These are phyloP conservation scores for Sinhomidia bicolor DNA, from an alignment of 2,888 invertebrate genomes.

Conservation along the genomic window DNA sequence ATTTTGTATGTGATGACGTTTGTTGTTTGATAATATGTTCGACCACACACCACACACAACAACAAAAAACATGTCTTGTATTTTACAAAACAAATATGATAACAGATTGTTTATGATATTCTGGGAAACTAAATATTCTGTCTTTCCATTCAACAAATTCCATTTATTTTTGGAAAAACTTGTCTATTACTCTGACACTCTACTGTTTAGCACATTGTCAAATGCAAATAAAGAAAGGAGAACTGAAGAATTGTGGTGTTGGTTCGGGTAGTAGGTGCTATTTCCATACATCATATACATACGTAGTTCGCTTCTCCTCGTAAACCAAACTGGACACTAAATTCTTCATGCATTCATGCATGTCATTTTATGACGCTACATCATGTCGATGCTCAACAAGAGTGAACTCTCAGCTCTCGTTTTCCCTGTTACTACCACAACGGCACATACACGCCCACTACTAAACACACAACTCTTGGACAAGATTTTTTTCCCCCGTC, in stretches of 20 bases:
- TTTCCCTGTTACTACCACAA: too few species aligned
- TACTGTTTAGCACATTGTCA: neutral
- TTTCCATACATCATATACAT: too few species aligned
- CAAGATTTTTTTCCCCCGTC: neutral
- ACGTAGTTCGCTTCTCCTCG: neutral
- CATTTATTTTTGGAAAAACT: neutral
- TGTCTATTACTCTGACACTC: neutral
- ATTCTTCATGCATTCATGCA: conserved; percentile 28
- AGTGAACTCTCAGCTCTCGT: neutral
- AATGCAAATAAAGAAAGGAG: neutral
- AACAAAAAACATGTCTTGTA: neutral
- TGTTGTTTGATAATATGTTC: neutral
- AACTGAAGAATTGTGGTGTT: neutral
- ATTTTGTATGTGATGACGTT: too few species aligned
- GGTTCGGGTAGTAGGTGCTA: neutral
- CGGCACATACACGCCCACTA: too few species aligned
- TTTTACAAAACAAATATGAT: neutral
- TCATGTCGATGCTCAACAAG: neutral
- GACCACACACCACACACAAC: neutral
- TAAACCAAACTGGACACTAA: conserved; percentile 25
- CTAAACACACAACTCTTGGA: neutral
- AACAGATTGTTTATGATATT: conserved; percentile 19
- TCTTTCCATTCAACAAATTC: neutral
- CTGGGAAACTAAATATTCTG: neutral
- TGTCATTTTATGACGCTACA: conserved; percentile 8